Percentiles rank a stretch among this genome's conserved stretches.
Conservation (phyloP, 1,140 invertebrate species). For the Neodiprion virginianus region DNA sequence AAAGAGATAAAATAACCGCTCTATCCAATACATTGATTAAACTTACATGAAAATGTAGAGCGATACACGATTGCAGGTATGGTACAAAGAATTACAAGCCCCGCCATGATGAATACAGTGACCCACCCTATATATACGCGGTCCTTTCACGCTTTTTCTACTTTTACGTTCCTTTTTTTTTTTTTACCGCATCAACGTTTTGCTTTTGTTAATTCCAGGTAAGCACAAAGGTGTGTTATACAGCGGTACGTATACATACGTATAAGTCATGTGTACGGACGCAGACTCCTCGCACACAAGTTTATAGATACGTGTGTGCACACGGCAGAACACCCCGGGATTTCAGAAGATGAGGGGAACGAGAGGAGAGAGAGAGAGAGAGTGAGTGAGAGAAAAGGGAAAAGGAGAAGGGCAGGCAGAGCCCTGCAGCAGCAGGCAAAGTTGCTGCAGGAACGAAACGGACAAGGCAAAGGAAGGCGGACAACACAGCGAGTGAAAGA, state of each 20-base stretch:
- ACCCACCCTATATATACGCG: too few relatives aligned
- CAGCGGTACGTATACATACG: neutral
- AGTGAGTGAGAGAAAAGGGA: neutral
- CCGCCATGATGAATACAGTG: too few relatives aligned
- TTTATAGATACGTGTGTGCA: neutral
- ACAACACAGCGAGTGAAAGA: neutral
- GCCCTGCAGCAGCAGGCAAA: neutral
- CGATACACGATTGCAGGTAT: too few relatives aligned
- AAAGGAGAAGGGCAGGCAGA: neutral
- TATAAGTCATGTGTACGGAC: neutral
- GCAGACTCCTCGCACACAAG: neutral
- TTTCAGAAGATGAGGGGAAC: neutral
- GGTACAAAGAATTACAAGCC: too few relatives aligned
- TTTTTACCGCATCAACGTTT: neutral
- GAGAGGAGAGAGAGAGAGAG: neutral
- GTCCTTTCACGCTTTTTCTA: neutral
- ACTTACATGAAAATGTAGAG: too few relatives aligned
- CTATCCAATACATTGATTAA: too few relatives aligned
- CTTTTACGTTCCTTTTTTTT: neutral
- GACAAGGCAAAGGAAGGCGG: neutral
- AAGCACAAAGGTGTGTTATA: neutral
- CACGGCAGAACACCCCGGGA: neutral
- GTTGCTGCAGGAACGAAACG: neutral
- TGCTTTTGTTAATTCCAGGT: constrained; percentile 7
- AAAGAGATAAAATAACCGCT: too few relatives aligned